phyloP scores from a whole-genome alignment of 2,888 invertebrate genomes.

The Aphidoletes aphidimyza region DNA sequence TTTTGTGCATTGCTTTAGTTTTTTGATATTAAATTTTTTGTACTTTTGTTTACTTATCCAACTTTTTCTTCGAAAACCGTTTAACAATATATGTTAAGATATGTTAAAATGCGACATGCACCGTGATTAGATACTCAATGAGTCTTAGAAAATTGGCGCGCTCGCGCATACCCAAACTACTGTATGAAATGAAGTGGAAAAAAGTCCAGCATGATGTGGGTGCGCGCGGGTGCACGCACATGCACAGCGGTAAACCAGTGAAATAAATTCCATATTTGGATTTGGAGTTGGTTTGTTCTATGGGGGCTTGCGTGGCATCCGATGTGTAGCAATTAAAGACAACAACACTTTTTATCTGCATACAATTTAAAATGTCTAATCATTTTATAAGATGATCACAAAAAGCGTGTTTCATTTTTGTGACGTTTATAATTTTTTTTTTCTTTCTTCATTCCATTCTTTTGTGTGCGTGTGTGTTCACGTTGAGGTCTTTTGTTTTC shows the following conservation, averaged over 20 bases:
- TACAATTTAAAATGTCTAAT: conserved; percentile 31
- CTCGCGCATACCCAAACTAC: background rate
- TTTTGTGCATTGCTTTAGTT: background rate
- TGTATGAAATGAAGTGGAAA: too few species aligned
- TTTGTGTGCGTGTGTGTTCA: too few species aligned
- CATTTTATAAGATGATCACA: conserved; percentile 33
- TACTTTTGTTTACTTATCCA: conserved; percentile 13
- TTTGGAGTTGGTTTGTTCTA: background rate
- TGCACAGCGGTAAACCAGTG: background rate
- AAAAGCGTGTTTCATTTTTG: conserved; percentile 9
- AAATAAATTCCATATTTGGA: conserved; percentile 21
- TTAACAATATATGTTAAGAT: conserved; percentile 18
- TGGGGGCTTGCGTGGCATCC: conserved; percentile 20
- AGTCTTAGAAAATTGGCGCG: background rate
- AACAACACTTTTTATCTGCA: conserved; percentile 9
- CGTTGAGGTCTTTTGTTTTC: background rate
- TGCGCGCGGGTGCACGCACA: background rate
- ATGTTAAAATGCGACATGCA: conserved; percentile 18
- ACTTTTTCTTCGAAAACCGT: background rate
- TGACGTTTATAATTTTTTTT: background rate
- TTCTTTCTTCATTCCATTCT: background rate
- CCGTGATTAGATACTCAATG: background rate
- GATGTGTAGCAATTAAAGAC: conserved; percentile 6
- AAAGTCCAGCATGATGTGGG: background rate
- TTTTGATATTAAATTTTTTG: background rate